phyloP scores from a whole-genome alignment of 2,797 vertebrate species.

The Anguilla obscura region DNA sequence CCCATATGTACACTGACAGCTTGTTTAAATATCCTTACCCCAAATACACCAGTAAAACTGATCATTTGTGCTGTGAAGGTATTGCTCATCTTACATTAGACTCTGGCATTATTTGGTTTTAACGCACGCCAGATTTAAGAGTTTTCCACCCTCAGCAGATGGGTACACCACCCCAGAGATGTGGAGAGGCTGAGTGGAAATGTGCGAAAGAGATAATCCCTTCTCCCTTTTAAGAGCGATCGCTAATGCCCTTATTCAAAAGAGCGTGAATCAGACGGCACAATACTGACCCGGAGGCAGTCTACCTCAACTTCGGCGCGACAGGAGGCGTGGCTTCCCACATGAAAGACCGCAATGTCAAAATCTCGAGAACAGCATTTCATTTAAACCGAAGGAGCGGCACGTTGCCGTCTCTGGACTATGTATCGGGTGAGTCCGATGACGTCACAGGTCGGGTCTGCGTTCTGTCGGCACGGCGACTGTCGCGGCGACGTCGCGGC shows the following conservation, averaged over 20 bases:
- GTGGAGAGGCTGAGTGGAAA: not conserved
- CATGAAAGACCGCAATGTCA: not conserved
- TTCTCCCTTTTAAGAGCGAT: not conserved
- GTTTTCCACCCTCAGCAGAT: not conserved
- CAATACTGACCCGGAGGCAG: not conserved
- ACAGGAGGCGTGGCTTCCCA: not conserved
- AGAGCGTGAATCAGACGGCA: not conserved
- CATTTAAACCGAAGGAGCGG: not conserved
- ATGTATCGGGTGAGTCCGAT: not conserved
- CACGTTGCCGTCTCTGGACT: not conserved
- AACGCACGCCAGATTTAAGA: not conserved
- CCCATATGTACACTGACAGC: not conserved
- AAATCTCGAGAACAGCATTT: not conserved
- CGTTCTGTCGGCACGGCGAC: not conserved
- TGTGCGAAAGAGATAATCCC: not conserved
- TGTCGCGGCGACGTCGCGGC: not conserved
- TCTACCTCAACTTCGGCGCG: not conserved
- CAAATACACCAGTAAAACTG: not conserved
- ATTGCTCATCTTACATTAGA: not conserved
- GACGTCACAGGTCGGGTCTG: not conserved
- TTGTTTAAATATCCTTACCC: not conserved
- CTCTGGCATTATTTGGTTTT: not conserved
- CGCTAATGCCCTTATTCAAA: not conserved
- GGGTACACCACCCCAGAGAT: not conserved
- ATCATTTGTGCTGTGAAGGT: not conserved